phyloP scores from a whole-genome alignment of 2,888 invertebrate genomes.

The Ennomos erosarius region DNA sequence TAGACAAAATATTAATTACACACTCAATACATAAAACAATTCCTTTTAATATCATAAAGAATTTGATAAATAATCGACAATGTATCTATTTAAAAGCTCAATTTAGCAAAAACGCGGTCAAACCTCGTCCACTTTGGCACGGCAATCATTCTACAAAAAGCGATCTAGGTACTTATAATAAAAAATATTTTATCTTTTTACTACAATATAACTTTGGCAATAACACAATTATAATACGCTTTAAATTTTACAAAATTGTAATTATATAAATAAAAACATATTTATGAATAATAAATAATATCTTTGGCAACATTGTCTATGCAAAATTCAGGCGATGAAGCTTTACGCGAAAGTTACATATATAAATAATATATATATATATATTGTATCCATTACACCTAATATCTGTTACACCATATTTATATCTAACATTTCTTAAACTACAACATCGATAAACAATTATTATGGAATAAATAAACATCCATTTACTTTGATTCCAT shows the following conservation, averaged over 20 bases:
- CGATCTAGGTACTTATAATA: constrained; percentile 25
- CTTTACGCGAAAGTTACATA: constrained; percentile 40
- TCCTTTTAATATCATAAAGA: constrained; percentile 35
- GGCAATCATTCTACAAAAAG: constrained; percentile 54
- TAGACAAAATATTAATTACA: constrained; percentile 1
- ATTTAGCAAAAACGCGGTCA: constrained; percentile 43
- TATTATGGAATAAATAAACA: constrained; percentile 63
- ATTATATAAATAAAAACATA: neutral
- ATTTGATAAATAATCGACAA: constrained; percentile 39
- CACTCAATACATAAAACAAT: constrained; percentile 32
- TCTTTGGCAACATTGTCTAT: constrained; percentile 58
- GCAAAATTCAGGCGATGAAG: constrained; percentile 48
- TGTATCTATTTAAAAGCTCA: constrained; percentile 45
- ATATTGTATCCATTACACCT: constrained; percentile 44
- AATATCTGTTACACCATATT: constrained; percentile 23
- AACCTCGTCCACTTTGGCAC: constrained; percentile 65
- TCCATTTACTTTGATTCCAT: constrained; percentile 44
- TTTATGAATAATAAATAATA: constrained; percentile 23
- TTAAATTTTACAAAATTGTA: constrained; percentile 11
- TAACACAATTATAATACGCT: constrained; percentile 19
- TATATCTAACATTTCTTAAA: constrained; percentile 45
- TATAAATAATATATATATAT: constrained; percentile 35
- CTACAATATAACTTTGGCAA: constrained; percentile 29
- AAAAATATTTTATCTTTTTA: constrained; percentile 11
- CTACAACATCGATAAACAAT: constrained; percentile 61